These are phyloP conservation scores for Halichoeres trimaculatus DNA, from an alignment of 2,113 vertebrate genomes.

Conservation along the genomic window DNA sequence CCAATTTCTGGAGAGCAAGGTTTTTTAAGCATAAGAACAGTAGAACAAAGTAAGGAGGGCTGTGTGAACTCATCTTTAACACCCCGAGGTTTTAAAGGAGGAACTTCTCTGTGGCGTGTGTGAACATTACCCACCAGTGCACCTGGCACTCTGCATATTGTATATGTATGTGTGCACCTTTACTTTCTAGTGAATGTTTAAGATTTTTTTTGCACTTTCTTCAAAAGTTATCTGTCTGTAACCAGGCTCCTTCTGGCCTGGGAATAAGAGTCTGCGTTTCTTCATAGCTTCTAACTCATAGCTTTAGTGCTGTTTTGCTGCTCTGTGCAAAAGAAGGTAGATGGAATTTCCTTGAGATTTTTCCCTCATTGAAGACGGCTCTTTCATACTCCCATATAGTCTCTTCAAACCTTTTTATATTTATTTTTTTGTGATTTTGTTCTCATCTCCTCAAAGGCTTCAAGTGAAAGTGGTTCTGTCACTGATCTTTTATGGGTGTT, in stretches of 20 bases:
- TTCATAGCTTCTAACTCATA: slow-evolving; percentile 62
- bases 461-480: slow-evolving; percentile 5
- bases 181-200: slow-evolving; percentile 18
- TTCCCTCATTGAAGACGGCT: slow-evolving; percentile 30
- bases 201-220: slow-evolving; percentile 27
- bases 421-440: slow-evolving; percentile 54
- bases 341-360: slow-evolving; percentile 55
- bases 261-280: slow-evolving; percentile 61
- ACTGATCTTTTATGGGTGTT: slow-evolving; percentile 6
- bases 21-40: slow-evolving; percentile 52
- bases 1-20: slow-evolving; percentile 31
- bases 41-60: slow-evolving; percentile 32
- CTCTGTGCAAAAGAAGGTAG: slow-evolving; percentile 54
- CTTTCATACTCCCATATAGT: slow-evolving; percentile 39
- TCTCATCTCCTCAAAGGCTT: slow-evolving; percentile 32
- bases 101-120: slow-evolving; percentile 33
- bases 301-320: slow-evolving; percentile 63
- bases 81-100: slow-evolving; percentile 50
- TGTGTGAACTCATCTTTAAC: slow-evolving; percentile 55
- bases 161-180: slow-evolving; percentile 9
- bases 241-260: slow-evolving; percentile 59
- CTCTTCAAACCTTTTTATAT: slow-evolving; percentile 42
- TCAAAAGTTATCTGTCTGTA: slow-evolving; percentile 65
- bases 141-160: slow-evolving; percentile 19
- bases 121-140: slow-evolving; percentile 43